Evolutionary conservation across 2,113 vertebrate genomes (phyloP).

Genomic region (Gadus macrocephalus): DNA sequence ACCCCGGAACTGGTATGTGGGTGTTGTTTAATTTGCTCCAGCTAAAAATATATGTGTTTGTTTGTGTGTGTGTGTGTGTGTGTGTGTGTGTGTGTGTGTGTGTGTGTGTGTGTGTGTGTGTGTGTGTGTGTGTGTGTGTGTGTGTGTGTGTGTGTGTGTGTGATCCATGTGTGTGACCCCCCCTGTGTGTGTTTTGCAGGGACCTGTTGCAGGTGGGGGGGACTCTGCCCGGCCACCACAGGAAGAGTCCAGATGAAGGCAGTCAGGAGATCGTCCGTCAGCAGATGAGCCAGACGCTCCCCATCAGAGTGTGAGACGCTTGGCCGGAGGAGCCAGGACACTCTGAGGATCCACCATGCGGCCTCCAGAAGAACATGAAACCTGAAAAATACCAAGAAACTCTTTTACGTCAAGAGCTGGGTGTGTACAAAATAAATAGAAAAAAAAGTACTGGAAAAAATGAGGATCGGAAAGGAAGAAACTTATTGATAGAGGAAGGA

Average conservation of each 20-base stretch:
- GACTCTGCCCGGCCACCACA: slow-evolving; percentile 75
- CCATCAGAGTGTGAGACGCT: slow-evolving; percentile 65
- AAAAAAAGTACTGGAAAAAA: slow-evolving; percentile 1
- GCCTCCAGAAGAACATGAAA: neutral
- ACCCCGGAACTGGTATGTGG: no score
- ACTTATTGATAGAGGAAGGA: slow-evolving; percentile 14
- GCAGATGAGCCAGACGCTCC: slow-evolving; percentile 78
- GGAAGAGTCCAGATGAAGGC: slow-evolving; percentile 68
- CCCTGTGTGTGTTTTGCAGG: slow-evolving; percentile 54
- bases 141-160: slow-evolving; percentile 2
- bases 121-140: no score
- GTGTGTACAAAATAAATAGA: slow-evolving; percentile 48
- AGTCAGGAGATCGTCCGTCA: slow-evolving; percentile 70
- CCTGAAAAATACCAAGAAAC: slow-evolving; percentile 53
- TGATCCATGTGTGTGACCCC: neutral
- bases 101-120: no score
- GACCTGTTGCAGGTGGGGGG: slow-evolving; percentile 74
- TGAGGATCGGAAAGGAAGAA: slow-evolving; percentile 25
- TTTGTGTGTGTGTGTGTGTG: no score
- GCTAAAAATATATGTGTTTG: no score
- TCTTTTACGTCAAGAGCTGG: slow-evolving; percentile 35
- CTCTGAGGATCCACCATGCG: neutral
- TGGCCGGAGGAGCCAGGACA: no score
- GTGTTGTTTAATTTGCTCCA: no score
- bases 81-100: no score